Conservation (phyloP, 37 sponge, comb jelly and placozoan genomes). For the Chondrosia reniformis region DNA sequence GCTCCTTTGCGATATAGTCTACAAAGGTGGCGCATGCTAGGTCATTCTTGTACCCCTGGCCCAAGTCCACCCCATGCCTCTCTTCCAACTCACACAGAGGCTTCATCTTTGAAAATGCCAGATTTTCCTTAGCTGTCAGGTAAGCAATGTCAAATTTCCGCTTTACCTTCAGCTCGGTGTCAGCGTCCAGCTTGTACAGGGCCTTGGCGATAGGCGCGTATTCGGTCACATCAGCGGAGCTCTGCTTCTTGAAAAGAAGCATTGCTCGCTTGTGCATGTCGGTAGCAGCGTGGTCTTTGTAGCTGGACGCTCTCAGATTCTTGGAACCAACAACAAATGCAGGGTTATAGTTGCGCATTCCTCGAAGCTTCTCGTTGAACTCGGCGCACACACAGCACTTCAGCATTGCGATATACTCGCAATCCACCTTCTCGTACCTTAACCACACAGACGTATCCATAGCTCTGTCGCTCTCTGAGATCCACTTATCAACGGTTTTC, state of each 20-base stretch:
- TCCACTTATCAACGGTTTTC: constrained; percentile 10
- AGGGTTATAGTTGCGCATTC: constrained; percentile 19
- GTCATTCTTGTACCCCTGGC: too few relatives aligned
- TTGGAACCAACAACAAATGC: constrained; percentile 45
- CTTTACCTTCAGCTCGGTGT: neutral
- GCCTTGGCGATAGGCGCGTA: constrained; percentile 36
- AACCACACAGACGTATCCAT: constrained; percentile 13
- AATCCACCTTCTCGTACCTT: neutral
- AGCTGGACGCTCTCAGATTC: constrained; percentile 23
- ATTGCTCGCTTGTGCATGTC: constrained; percentile 43
- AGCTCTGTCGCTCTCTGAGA: neutral
- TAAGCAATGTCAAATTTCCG: constrained; percentile 25
- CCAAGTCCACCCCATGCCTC: too few relatives aligned
- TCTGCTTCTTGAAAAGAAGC: neutral
- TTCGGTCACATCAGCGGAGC: constrained; percentile 5
- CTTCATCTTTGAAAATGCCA: too few relatives aligned
- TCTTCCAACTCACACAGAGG: too few relatives aligned
- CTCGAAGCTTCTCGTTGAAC: constrained; percentile 8
- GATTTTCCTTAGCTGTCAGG: too few relatives aligned
- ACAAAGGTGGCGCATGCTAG: too few relatives aligned
- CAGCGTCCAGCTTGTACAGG: neutral
- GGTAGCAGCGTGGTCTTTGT: constrained; percentile 37
- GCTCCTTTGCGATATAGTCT: too few relatives aligned
- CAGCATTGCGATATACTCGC: neutral
- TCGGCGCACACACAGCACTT: constrained; percentile 4